phyloP scores from a whole-genome alignment of 2,113 vertebrate genomes.

The Porphyrio hochstetteri region DNA sequence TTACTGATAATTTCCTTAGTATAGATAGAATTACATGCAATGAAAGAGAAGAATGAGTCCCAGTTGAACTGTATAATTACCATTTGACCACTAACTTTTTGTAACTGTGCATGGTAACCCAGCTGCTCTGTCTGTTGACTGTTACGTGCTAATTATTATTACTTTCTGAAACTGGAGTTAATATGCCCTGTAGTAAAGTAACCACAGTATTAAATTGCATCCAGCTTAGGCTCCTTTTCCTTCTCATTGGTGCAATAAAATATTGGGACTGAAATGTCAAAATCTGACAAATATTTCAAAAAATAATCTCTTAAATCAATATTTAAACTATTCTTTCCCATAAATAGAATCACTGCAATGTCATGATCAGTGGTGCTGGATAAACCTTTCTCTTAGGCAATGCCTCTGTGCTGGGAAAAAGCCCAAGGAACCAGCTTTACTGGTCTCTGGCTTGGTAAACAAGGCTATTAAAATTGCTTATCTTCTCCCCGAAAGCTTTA shows the following conservation, averaged over 20 bases:
- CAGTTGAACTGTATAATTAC: not conserved
- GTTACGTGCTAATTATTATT: not conserved
- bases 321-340: not conserved
- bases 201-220: not conserved
- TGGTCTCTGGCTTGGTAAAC: not conserved
- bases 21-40: not conserved
- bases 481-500: not conserved
- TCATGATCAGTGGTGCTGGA: not conserved
- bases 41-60: not conserved
- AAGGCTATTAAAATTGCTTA: not conserved
- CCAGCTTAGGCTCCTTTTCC: not conserved
- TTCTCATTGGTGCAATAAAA: not conserved
- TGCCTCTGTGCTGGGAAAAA: not conserved
- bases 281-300: not conserved
- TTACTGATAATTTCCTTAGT: not conserved
- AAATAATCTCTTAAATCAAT: not conserved
- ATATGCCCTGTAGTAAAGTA: not conserved
- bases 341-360: not conserved
- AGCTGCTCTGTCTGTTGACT: not conserved
- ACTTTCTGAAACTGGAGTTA: not conserved
- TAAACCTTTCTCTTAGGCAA: not conserved
- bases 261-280: not conserved
- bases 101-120: not conserved
- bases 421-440: not conserved
- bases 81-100: not conserved